Evolutionary conservation across 2,888 invertebrate species (phyloP).

Genomic region (Abrostola triplasia): DNA sequence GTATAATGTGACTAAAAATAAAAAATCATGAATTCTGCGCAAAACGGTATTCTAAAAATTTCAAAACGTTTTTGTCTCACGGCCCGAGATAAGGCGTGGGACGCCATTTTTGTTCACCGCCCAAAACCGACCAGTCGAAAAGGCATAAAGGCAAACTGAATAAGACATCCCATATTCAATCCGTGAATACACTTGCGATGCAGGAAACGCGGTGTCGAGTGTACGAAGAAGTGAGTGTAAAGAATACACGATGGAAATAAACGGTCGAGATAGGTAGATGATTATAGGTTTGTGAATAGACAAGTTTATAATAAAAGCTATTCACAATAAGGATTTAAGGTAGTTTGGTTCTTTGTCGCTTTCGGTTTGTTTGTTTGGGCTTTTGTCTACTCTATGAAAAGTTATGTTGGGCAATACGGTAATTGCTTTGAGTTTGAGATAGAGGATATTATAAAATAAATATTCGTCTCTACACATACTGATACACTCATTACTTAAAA

Average conservation of each 20-base stretch:
- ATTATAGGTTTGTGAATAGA: constrained; percentile 57
- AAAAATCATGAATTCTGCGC: background rate
- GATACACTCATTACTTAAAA: background rate
- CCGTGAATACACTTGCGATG: constrained; percentile 80
- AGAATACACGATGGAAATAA: constrained; percentile 53
- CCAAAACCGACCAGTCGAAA: constrained; percentile 81
- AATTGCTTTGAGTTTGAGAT: background rate
- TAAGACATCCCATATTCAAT: constrained; percentile 66
- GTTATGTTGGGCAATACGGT: background rate
- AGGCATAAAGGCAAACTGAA: constrained; percentile 85
- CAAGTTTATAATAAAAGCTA: constrained; percentile 36
- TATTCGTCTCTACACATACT: too few relatives aligned
- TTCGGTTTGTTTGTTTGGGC: constrained; percentile 19
- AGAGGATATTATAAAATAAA: too few relatives aligned
- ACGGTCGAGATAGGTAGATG: constrained; percentile 57
- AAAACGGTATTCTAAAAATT: constrained; percentile 47
- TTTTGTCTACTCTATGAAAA: background rate
- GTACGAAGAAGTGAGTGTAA: constrained; percentile 54
- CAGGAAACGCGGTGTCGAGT: constrained; percentile 87
- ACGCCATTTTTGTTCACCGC: constrained; percentile 72
- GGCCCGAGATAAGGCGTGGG: constrained; percentile 78
- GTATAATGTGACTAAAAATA: too few relatives aligned
- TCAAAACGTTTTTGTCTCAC: constrained; percentile 69
- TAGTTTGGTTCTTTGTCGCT: constrained; percentile 11
- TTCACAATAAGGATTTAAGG: constrained; percentile 10